Conservation (phyloP, 2,797 vertebrate genomes). For the Molothrus ater region DNA sequence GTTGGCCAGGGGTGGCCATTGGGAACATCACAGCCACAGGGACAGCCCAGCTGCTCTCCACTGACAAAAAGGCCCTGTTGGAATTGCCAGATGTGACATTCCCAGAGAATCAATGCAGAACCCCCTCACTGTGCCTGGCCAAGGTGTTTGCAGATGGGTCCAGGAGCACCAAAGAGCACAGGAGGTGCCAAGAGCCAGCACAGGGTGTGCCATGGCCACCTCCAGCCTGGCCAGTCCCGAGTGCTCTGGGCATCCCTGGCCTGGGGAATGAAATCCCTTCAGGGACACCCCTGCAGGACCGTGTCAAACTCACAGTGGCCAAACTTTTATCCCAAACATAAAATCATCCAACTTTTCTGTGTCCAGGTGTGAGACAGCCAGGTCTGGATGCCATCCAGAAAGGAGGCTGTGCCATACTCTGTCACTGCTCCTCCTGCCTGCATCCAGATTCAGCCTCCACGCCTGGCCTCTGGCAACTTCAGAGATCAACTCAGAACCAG, state of each 20-base stretch:
- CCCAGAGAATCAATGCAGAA: neutral
- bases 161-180: neutral
- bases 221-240: rapidly evolving
- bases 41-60: neutral
- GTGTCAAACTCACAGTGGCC: neutral
- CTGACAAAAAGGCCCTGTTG: neutral
- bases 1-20: neutral
- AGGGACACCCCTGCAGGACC: neutral
- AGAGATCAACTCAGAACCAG: neutral
- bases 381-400: neutral
- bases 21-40: neutral
- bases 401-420: rapidly evolving
- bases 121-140: neutral
- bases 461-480: neutral
- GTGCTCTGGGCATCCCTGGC: neutral
- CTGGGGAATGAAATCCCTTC: neutral
- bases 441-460: neutral
- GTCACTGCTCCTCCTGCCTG: neutral
- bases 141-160: neutral
- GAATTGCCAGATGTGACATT: neutral
- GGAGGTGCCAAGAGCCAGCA: neutral
- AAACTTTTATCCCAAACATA: neutral
- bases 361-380: neutral
- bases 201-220: neutral
- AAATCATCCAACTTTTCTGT: neutral